A percentile compares a stretch with the other conserved stretches of the same genome.
Evolutionary conservation across 2,113 vertebrate genomes (phyloP).

Genomic region (Oreamnos americanus): DNA sequence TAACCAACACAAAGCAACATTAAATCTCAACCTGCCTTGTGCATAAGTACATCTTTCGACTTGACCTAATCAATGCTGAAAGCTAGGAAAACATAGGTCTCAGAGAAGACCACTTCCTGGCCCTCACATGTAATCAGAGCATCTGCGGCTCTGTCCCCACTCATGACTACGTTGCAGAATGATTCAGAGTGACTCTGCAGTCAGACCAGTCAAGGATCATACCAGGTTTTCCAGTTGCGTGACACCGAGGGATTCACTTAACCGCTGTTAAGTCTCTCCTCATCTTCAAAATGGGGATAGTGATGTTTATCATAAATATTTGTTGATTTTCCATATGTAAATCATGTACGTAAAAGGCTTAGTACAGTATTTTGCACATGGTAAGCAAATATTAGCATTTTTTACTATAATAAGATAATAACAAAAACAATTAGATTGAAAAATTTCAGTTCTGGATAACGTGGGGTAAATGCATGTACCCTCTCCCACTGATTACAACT

Average conservation of each 20-base stretch:
- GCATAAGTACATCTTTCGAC: conserved; percentile 62
- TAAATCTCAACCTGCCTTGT: conserved; percentile 69
- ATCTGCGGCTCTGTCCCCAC: not conserved
- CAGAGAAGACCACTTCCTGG: conserved; percentile 28
- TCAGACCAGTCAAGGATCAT: not conserved
- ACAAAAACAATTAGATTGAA: not conserved
- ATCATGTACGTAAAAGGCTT: not conserved
- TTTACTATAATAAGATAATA: not conserved
- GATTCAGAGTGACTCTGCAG: not conserved
- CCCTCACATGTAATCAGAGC: not conserved
- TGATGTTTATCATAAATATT: not conserved
- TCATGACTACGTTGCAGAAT: not conserved
- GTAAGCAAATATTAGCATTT: not conserved
- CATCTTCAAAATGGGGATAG: not conserved
- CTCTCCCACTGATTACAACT: not conserved
- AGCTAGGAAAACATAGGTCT: conserved; percentile 52
- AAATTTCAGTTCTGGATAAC: not conserved
- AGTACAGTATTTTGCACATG: not conserved
- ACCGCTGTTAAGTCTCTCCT: not conserved
- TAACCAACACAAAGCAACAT: conserved; percentile 72
- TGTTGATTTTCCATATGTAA: not conserved
- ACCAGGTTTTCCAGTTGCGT: not conserved
- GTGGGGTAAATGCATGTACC: not conserved
- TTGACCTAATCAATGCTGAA: conserved; percentile 71
- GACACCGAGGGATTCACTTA: not conserved